Evolutionary conservation across 2,797 vertebrate genomes (phyloP).

Genomic region (Psittacula derbiana): DNA sequence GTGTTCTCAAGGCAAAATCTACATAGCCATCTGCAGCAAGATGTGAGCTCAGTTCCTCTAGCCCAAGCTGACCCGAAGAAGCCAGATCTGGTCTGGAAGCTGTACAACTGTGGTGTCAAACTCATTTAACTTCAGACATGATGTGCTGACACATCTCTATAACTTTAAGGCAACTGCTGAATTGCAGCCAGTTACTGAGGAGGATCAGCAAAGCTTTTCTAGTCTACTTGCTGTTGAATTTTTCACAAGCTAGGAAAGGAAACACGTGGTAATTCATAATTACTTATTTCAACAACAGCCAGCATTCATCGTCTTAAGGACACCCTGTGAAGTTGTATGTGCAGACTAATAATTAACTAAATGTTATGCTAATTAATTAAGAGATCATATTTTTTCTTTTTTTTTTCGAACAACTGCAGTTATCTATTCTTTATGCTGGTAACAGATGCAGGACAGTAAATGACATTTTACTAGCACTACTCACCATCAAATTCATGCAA

Average conservation of each 20-base stretch:
- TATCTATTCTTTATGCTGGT: not conserved
- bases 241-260: not conserved
- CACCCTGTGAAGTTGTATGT: not conserved
- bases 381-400: not conserved
- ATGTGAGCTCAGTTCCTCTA: not conserved
- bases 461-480: not conserved
- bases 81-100: not conserved
- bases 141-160: not conserved
- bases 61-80: not conserved
- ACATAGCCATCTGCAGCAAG: not conserved
- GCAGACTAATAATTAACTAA: not conserved
- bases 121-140: not conserved
- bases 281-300: not conserved
- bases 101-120: not conserved
- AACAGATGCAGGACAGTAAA: not conserved
- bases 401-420: not conserved
- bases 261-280: not conserved
- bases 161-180: not conserved
- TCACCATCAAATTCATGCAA: rapidly evolving
- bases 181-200: not conserved
- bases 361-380: not conserved
- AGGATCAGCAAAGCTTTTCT: not conserved
- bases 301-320: not conserved
- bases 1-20: not conserved
- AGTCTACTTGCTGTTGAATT: not conserved